Conservation (phyloP, 1,140 invertebrate species). For the Trachymyrmex septentrionalis region DNA sequence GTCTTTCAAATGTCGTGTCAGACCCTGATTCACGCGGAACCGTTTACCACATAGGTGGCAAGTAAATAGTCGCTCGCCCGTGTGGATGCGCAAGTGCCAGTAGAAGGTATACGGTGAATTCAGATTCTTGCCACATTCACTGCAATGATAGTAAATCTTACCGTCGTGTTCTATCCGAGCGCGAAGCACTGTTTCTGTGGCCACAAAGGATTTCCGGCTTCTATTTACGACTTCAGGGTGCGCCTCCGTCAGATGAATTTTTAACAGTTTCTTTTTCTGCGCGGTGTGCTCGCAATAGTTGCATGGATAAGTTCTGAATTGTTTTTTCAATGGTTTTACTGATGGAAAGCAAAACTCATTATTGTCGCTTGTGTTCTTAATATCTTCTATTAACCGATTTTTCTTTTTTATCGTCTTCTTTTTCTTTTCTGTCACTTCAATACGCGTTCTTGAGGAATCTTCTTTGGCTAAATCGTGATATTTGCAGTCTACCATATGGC, state of each 20-base stretch:
- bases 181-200: constrained; percentile 82
- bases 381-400: not conserved
- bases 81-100: constrained; percentile 89
- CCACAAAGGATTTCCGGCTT: constrained; percentile 73
- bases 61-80: constrained; percentile 91
- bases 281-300: constrained; percentile 78
- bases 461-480: not conserved
- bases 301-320: constrained; percentile 76
- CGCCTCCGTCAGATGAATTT: constrained; percentile 74
- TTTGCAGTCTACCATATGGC: constrained; percentile 8
- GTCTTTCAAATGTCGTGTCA: constrained; percentile 88
- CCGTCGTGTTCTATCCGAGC: constrained; percentile 85
- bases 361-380: not conserved
- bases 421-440: not conserved
- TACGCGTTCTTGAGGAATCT: not conserved
- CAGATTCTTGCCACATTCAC: constrained; percentile 88
- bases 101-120: constrained; percentile 88
- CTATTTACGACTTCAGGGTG: constrained; percentile 74
- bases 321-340: constrained; percentile 40
- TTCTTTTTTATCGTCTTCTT: not conserved
- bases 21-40: constrained; percentile 89
- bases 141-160: constrained; percentile 87
- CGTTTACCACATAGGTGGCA: constrained; percentile 92
- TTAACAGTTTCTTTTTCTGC: constrained; percentile 77
- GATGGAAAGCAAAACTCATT: not conserved